Evolutionary conservation across 2,113 vertebrate genomes (phyloP).

Genomic region (Brachypodius melanocephalos): DNA sequence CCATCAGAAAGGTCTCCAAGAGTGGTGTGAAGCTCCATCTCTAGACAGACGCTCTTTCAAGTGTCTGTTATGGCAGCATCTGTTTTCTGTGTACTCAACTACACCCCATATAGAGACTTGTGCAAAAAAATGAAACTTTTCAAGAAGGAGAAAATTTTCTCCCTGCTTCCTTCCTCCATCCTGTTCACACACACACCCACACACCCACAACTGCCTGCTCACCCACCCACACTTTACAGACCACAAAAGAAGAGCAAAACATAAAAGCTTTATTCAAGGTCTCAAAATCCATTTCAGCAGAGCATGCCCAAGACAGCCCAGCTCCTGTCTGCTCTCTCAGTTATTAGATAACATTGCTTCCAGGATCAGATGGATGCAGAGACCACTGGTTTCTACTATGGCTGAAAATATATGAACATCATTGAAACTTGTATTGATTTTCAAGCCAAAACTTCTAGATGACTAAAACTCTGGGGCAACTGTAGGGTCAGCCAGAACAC

Average conservation of each 20-base stretch:
- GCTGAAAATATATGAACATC: constrained; percentile 26
- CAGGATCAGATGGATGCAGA: neutral
- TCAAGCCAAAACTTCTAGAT: constrained; percentile 40
- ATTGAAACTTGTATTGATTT: constrained; percentile 52
- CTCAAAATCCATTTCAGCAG: constrained; percentile 7
- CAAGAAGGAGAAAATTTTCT: neutral
- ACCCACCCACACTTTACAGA: neutral
- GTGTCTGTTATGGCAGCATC: neutral
- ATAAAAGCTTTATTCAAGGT: neutral
- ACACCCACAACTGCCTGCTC: neutral
- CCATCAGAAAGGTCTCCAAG: neutral
- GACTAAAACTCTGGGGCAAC: constrained; percentile 31
- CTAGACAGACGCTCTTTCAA: neutral
- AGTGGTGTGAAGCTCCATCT: neutral
- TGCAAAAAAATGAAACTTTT: neutral
- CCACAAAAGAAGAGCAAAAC: neutral
- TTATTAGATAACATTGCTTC: neutral
- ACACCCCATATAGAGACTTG: neutral
- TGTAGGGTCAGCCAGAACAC: constrained; percentile 54
- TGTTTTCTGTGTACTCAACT: neutral
- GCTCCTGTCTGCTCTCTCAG: neutral
- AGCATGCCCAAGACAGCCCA: neutral
- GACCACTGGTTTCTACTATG: neutral
- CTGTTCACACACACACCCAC: neutral
- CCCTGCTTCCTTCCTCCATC: neutral